Evolutionary conservation across 2,888 invertebrate genomes (phyloP), one percentile per base, ranked within the genome.

Genomic region (Pachymerium ferrugineum): DNA sequence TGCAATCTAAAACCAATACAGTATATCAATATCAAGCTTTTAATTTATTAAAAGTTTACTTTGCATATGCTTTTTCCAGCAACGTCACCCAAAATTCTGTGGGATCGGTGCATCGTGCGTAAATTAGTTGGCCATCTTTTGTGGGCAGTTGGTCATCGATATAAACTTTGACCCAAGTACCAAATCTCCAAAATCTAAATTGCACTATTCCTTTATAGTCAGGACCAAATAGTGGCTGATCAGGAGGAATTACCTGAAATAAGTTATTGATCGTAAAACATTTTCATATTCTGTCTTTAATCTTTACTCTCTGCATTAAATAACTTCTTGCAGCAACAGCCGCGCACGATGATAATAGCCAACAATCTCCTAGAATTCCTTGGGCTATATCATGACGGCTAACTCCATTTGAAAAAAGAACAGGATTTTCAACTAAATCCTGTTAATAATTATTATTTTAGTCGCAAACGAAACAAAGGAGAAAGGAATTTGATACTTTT

Each of bases 381-480:
- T 85, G 85, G 16, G 84, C 83, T 47, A 85, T 85, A 77, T 85
- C 85, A 77, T 83, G 83, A 28, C 84, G 79, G 67, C 82, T 83
- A 38, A 83, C 82, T 1, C 84, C 85, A 78, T 85, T 84, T 31
- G 84, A 83, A 75, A 85, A 82, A 28, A 85, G 78, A 75, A 83
- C 80, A 0, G 85, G 84, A 72, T 83, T 81, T 1, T 79, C 78
- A 14, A 83, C 80, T 38, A 85, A 76, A 74, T 85, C 84, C 84
- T 85, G 12, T 14, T 4, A 38, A 38, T 3, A 38, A n/a, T 33
- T 8, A 33, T n/a, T n/a, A n/a, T n/a, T n/a, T n/a, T n/a, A n/a
- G n/a, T n/a, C n/a, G n/a, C 10, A 14, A 35, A 35, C 35, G 14
- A 35, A 35, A 35, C 10, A 25, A 22, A 25, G 2, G 16, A 16